These are phyloP conservation scores for Liasis olivaceus DNA, from an alignment of 2,797 vertebrate genomes.

Conservation along the genomic window DNA sequence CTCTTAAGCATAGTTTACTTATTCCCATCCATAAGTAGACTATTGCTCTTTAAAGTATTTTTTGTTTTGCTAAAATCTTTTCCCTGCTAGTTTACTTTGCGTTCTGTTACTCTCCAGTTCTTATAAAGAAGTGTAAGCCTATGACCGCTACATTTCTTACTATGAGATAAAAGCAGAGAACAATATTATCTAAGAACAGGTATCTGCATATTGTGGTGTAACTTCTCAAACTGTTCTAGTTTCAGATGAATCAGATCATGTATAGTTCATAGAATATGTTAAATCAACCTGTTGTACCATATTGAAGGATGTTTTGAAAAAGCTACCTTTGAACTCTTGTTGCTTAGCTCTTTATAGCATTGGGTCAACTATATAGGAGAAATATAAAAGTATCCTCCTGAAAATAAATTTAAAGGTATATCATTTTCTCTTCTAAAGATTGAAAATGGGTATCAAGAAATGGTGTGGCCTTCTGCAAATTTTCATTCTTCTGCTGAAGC, in stretches of 20 bases:
- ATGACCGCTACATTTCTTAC: constrained; percentile 6
- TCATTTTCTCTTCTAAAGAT: constrained; percentile 81
- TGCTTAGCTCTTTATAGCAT: constrained; percentile 25
- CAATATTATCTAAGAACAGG: constrained; percentile 29
- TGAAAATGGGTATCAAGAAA: constrained; percentile 79
- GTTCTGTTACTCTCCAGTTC: constrained; percentile 43
- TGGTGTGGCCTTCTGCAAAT: constrained; percentile 76
- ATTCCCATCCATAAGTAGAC: constrained; percentile 17
- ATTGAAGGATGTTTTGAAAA: constrained; percentile 15
- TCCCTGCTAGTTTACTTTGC: constrained; percentile 30
- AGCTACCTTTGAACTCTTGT: constrained; percentile 38
- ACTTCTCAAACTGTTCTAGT: neutral
- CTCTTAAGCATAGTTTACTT: neutral
- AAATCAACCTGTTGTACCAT: constrained; percentile 20
- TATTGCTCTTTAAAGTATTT: neutral
- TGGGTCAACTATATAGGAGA: constrained; percentile 12
- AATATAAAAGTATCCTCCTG: neutral
- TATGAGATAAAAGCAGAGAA: constrained; percentile 10
- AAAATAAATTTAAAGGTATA: constrained; percentile 25
- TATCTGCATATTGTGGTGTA: constrained; percentile 3
- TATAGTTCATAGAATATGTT: constrained; percentile 8
- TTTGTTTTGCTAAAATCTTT: constrained; percentile 9
- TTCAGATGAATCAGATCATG: constrained; percentile 37
- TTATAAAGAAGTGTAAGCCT: constrained; percentile 18
- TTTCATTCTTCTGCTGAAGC: constrained; percentile 68